These are phyloP conservation scores for Xiphydria camelus DNA, from an alignment of 2,888 invertebrate species.

Conservation along the genomic window DNA sequence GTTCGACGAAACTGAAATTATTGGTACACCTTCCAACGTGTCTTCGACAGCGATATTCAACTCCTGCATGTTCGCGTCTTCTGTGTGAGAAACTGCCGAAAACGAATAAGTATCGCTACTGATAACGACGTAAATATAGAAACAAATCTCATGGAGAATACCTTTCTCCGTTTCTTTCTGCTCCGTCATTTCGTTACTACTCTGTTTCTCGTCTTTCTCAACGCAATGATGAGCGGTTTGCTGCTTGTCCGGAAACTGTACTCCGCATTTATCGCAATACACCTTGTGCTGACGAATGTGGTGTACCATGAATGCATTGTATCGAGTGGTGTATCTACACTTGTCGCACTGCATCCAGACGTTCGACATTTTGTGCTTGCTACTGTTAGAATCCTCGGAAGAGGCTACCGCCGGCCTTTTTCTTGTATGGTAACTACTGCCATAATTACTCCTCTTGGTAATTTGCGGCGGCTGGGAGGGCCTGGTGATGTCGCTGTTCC, in stretches of 20 bases:
- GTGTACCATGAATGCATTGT: slow-evolving; percentile 46
- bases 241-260: slow-evolving; percentile 20
- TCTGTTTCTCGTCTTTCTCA: neutral
- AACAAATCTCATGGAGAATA: no score
- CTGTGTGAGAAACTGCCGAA: no score
- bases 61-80: neutral
- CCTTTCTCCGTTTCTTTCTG: neutral
- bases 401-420: slow-evolving; percentile 27
- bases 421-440: slow-evolving; percentile 24
- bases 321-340: slow-evolving; percentile 51
- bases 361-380: slow-evolving; percentile 29
- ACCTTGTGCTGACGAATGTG: slow-evolving; percentile 42
- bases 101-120: no score
- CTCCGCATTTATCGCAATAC: slow-evolving; percentile 33
- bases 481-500: slow-evolving; percentile 32
- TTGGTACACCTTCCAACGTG: slow-evolving; percentile 1
- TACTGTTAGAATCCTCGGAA: slow-evolving; percentile 9
- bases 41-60: neutral
- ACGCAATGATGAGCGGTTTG: slow-evolving; percentile 19
- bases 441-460: slow-evolving; percentile 27
- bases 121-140: no score
- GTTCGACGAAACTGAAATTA: slow-evolving; percentile 1
- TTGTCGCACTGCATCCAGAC: slow-evolving; percentile 53
- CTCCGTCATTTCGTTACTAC: neutral
- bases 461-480: slow-evolving; percentile 43